A percentile compares a stretch with the other conserved stretches of the same genome.
These are phyloP conservation scores for Taenaris catops DNA, from an alignment of 2,888 invertebrate species.

Conservation along the genomic window DNA sequence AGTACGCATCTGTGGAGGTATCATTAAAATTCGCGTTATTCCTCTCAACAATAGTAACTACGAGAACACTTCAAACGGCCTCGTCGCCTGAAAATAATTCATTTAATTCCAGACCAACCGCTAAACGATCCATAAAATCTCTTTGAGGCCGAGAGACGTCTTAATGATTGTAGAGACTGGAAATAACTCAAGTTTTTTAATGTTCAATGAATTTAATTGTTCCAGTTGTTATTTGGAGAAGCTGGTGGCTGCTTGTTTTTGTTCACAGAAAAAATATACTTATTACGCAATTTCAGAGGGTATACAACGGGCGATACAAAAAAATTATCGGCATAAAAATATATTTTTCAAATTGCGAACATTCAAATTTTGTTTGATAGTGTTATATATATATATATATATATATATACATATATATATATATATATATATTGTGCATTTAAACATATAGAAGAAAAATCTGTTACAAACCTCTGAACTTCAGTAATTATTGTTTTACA, in stretches of 20 bases:
- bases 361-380: too few relatives aligned
- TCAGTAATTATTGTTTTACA: too few relatives aligned
- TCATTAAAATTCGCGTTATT: constrained; percentile 11
- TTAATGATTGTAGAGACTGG: constrained; percentile 38
- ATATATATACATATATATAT: too few relatives aligned
- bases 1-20: background rate
- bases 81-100: constrained; percentile 43
- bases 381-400: too few relatives aligned
- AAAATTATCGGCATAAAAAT: too few relatives aligned
- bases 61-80: constrained; percentile 33
- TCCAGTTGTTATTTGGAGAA: constrained; percentile 15
- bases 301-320: too few relatives aligned
- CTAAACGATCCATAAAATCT: constrained; percentile 52
- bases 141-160: constrained; percentile 47
- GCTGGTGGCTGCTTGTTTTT: constrained; percentile 4
- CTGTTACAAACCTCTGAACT: too few relatives aligned
- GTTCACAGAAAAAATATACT: constrained; percentile 4
- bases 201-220: constrained; percentile 22
- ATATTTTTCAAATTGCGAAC: too few relatives aligned
- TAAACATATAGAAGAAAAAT: too few relatives aligned
- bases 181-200: constrained; percentile 28
- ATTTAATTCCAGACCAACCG: constrained; percentile 38
- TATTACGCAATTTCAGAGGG: too few relatives aligned
- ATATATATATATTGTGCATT: too few relatives aligned
- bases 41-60: constrained; percentile 18